phyloP scores from a whole-genome alignment of 2,113 vertebrate species.

The Corythaixoides concolor region DNA sequence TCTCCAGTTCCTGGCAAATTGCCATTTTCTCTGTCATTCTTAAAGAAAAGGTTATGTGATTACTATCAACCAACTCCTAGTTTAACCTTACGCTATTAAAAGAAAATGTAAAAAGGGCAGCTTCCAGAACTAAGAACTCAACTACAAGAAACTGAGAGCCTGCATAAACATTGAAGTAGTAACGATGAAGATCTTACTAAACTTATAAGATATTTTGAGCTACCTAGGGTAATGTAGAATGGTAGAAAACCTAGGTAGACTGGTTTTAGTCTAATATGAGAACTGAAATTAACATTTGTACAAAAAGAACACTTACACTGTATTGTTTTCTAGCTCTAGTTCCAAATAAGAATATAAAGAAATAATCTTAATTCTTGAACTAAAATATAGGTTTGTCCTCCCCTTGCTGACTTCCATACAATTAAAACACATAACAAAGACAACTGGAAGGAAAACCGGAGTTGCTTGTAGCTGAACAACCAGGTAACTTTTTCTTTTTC shows the following conservation, averaged over 20 bases:
- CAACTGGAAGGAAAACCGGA: background rate
- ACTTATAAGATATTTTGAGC: background rate
- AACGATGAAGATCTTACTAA: background rate
- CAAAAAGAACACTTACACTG: background rate
- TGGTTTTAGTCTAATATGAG: background rate
- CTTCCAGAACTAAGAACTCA: background rate
- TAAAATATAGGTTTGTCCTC: background rate
- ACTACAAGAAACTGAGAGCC: background rate
- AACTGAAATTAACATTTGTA: background rate
- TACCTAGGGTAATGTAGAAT: background rate
- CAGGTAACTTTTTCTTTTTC: background rate
- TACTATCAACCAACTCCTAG: background rate
- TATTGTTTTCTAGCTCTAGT: background rate
- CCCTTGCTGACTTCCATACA: background rate
- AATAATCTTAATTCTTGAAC: background rate
- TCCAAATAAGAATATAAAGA: background rate
- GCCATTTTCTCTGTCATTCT: background rate
- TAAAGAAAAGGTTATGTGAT: background rate
- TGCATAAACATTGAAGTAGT: background rate
- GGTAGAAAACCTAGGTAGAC: no score
- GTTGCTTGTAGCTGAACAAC: background rate
- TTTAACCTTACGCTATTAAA: background rate
- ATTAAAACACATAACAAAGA: background rate
- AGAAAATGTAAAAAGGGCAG: background rate
- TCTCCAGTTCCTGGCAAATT: background rate